Percentiles rank a stretch among this genome's conserved stretches.
phyloP scores from a whole-genome alignment of 2,888 invertebrate species.

The Chrysopilus asiliformis region DNA sequence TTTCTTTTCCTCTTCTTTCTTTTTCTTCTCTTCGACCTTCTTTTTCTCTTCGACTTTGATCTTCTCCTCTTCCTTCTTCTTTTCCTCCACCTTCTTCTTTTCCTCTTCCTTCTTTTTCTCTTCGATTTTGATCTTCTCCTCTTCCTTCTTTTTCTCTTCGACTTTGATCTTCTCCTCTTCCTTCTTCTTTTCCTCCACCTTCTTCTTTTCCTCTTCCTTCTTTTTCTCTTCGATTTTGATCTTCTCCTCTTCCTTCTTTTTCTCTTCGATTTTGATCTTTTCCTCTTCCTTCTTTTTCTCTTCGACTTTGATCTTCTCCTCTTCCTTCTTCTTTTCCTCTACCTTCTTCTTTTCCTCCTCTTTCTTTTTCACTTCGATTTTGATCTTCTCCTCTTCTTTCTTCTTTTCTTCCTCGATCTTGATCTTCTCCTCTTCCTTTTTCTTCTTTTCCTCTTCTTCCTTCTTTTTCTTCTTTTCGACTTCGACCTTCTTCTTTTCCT shows the following conservation, averaged over 20 bases:
- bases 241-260: slow-evolving; percentile 35
- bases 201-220: slow-evolving; percentile 14
- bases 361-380: slow-evolving; percentile 13
- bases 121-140: too few species aligned
- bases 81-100: slow-evolving; percentile 34
- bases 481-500: slow-evolving; percentile 39
- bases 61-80: slow-evolving; percentile 32
- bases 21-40: slow-evolving; percentile 25
- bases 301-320: slow-evolving; percentile 17
- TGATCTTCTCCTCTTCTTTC: slow-evolving; percentile 21
- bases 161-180: slow-evolving; percentile 10
- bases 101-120: slow-evolving; percentile 37
- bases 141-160: slow-evolving; percentile 29
- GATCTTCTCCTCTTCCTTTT: slow-evolving; percentile 23
- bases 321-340: slow-evolving; percentile 17
- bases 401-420: slow-evolving; percentile 35
- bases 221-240: slow-evolving; percentile 23
- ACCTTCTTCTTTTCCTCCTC: slow-evolving; percentile 18
- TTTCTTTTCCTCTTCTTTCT: slow-evolving; percentile 34
- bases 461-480: slow-evolving; percentile 34
- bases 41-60: slow-evolving; percentile 34
- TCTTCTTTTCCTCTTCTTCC: slow-evolving; percentile 18
- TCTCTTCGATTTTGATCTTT: slow-evolving; percentile 10
- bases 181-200: slow-evolving; percentile 11
- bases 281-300: slow-evolving; percentile 20